Percentiles rank a stretch among this genome's conserved stretches.
Evolutionary conservation across 2,113 vertebrate genomes (phyloP).

Genomic region (Phaethon lepturus): DNA sequence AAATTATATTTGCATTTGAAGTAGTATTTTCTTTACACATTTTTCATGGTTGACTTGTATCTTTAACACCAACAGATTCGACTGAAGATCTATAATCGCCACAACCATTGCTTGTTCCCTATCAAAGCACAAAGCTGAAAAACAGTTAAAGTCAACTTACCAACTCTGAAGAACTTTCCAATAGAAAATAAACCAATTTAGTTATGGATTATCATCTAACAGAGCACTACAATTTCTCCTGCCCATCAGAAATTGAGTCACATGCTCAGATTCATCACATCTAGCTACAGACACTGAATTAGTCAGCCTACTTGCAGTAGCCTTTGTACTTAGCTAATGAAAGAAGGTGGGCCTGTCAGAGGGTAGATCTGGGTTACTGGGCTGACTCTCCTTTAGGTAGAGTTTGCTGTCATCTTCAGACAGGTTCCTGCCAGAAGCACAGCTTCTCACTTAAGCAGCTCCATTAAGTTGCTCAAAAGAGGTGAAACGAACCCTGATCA

Average conservation of each 20-base stretch:
- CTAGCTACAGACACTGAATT: neutral
- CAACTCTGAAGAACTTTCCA: neutral
- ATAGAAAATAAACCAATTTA: neutral
- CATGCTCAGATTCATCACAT: neutral
- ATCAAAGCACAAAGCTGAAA: neutral
- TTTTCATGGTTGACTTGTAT: neutral
- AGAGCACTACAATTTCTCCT: neutral
- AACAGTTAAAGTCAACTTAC: neutral
- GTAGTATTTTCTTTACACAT: neutral
- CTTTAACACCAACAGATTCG: neutral
- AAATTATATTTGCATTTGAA: neutral
- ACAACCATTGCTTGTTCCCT: fast-evolving
- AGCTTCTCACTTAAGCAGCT: neutral
- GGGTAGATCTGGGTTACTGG: neutral
- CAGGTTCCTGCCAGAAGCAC: neutral
- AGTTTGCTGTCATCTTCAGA: neutral
- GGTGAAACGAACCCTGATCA: neutral
- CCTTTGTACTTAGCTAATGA: neutral
- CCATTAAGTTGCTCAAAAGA: neutral
- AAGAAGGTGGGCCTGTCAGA: neutral
- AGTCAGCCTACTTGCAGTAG: neutral
- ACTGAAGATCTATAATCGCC: neutral
- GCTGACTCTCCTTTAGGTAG: neutral
- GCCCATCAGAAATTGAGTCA: neutral
- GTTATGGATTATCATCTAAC: neutral